phyloP scores from a whole-genome alignment of 2,888 invertebrate species.

The Watsonalla binaria region DNA sequence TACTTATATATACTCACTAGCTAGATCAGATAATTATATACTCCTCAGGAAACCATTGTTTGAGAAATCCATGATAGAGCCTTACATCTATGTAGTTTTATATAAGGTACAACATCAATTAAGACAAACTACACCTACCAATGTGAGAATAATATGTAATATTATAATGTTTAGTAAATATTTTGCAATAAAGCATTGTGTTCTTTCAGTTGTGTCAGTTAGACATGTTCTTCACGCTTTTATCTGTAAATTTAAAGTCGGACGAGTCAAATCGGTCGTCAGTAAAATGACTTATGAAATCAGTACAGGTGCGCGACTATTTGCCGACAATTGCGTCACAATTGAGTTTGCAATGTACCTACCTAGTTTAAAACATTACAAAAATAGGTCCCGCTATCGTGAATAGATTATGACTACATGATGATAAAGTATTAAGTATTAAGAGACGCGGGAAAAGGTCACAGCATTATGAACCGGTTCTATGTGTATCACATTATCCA shows the following conservation, averaged over 20 bases:
- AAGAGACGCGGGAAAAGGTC: too few relatives aligned
- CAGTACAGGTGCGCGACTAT: constrained; percentile 59
- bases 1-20: too few relatives aligned
- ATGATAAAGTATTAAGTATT: too few relatives aligned
- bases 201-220: constrained; percentile 1
- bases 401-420: background rate
- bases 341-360: constrained; percentile 29
- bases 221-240: constrained; percentile 50
- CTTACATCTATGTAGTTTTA: too few relatives aligned
- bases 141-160: constrained; percentile 14
- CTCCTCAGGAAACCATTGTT: too few relatives aligned
- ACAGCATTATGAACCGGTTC: too few relatives aligned
- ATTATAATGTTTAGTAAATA: constrained; percentile 11
- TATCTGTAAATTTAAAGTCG: constrained; percentile 50
- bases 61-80: too few relatives aligned
- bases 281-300: constrained; percentile 60
- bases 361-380: constrained; percentile 17
- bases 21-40: too few relatives aligned
- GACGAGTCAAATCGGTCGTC: constrained; percentile 61
- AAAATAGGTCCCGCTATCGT: constrained; percentile 14
- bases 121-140: background rate
- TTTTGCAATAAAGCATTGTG: constrained; percentile 1
- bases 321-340: constrained; percentile 47
- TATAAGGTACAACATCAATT: too few relatives aligned
- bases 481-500: too few relatives aligned